Conservation (phyloP, 1,140 invertebrate species). For the Pogonomyrmex barbatus region DNA sequence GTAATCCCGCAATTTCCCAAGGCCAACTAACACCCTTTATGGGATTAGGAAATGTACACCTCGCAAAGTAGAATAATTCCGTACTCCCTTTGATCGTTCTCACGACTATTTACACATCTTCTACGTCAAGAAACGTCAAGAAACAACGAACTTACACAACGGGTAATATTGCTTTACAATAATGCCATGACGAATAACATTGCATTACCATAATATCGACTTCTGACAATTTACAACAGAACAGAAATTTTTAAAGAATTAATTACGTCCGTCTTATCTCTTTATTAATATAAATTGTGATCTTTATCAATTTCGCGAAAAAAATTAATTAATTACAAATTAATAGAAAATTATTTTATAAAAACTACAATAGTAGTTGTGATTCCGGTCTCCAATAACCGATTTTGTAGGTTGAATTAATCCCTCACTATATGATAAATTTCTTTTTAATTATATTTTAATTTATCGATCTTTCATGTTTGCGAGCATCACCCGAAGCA, state of each 20-base stretch:
- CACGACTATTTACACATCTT: slow-evolving; percentile 37
- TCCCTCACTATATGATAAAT: not conserved
- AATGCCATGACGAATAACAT: not conserved
- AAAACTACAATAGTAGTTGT: slow-evolving; percentile 11
- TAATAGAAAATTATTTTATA: slow-evolving; percentile 10
- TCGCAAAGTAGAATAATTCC: slow-evolving; percentile 50
- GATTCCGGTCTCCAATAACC: not conserved
- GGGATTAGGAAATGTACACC: slow-evolving; percentile 34
- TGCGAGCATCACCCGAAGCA: not conserved
- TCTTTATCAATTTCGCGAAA: not conserved
- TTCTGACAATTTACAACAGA: not conserved
- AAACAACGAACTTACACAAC: not conserved
- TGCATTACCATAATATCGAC: not conserved
- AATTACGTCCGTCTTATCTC: not conserved
- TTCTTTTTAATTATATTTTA: not conserved
- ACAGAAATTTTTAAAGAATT: not conserved
- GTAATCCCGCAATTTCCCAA: slow-evolving; percentile 44
- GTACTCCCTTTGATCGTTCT: slow-evolving; percentile 47
- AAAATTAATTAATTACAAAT: not conserved
- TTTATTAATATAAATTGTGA: not conserved
- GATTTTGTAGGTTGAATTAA: not conserved
- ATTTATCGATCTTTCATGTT: not conserved
- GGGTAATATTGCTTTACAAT: too few relatives aligned
- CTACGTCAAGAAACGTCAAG: slow-evolving; percentile 14
- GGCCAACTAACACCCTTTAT: slow-evolving; percentile 31